These are phyloP conservation scores for Hippolais icterina DNA, from an alignment of 2,113 vertebrate genomes.

Conservation along the genomic window DNA sequence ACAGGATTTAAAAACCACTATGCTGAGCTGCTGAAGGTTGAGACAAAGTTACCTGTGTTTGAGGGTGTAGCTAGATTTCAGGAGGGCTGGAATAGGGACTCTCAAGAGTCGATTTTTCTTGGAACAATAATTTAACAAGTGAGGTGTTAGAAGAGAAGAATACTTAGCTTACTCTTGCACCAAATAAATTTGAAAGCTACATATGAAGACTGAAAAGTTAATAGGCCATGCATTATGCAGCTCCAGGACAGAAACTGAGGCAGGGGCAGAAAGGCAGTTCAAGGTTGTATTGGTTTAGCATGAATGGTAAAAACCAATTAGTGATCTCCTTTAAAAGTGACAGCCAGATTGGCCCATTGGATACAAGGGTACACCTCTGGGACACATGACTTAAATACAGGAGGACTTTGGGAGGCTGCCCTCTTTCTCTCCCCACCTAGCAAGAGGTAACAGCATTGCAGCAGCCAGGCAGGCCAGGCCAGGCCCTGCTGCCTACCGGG, in stretches of 20 bases:
- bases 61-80: not conserved
- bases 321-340: too few relatives aligned
- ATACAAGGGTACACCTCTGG: too few relatives aligned
- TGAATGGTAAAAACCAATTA: too few relatives aligned
- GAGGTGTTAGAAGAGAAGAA: not conserved
- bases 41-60: not conserved
- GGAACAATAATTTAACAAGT: not conserved
- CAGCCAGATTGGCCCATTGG: too few relatives aligned
- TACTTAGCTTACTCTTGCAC: not conserved
- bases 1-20: not conserved
- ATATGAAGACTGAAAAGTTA: not conserved
- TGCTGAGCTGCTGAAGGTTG: not conserved
- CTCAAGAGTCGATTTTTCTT: not conserved
- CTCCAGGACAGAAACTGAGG: not conserved
- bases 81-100: not conserved
- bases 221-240: not conserved
- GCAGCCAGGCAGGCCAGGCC: too few relatives aligned
- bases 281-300: not conserved
- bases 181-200: not conserved
- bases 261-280: not conserved
- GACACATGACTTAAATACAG: too few relatives aligned
- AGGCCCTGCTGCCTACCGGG: too few relatives aligned
- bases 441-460: too few relatives aligned
- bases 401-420: too few relatives aligned
- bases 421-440: too few relatives aligned